Evolutionary conservation across 2,113 vertebrate genomes (phyloP).

Genomic region (Rhinogobius similis): DNA sequence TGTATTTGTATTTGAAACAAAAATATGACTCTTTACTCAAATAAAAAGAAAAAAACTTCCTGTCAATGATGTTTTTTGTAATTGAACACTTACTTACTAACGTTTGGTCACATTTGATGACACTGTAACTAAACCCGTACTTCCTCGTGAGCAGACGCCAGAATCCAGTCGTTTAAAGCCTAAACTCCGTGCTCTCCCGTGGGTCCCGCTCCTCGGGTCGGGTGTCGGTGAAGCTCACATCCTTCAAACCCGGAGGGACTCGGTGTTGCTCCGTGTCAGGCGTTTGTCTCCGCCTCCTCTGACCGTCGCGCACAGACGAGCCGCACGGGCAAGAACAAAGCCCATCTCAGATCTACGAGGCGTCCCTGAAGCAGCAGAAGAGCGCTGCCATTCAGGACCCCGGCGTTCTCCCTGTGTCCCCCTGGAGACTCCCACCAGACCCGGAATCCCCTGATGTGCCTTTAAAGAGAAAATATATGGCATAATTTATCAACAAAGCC

Average conservation of each 20-base stretch:
- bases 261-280: not conserved
- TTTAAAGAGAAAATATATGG: no score
- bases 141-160: no score
- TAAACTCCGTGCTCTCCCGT: not conserved
- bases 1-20: no score
- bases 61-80: no score
- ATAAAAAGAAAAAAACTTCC: no score
- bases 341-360: not conserved
- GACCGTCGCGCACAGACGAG: slow-evolving; percentile 20
- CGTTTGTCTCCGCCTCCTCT: slow-evolving; percentile 1
- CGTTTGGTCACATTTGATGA: no score
- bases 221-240: not conserved
- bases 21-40: no score
- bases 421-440: no score
- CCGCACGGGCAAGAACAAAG: slow-evolving; percentile 7
- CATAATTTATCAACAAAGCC: no score
- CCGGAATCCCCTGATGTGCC: no score
- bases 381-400: slow-evolving; percentile 7
- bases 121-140: no score
- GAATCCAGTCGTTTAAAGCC: not conserved
- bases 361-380: slow-evolving; percentile 18
- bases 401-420: not conserved
- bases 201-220: not conserved
- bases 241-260: not conserved
- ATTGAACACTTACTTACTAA: no score